A percentile compares a stretch with the other conserved stretches of the same genome.
Conservation (phyloP, 30 jellyfish, hydroid and myxozoan species). For the Cassiopea andromeda region DNA sequence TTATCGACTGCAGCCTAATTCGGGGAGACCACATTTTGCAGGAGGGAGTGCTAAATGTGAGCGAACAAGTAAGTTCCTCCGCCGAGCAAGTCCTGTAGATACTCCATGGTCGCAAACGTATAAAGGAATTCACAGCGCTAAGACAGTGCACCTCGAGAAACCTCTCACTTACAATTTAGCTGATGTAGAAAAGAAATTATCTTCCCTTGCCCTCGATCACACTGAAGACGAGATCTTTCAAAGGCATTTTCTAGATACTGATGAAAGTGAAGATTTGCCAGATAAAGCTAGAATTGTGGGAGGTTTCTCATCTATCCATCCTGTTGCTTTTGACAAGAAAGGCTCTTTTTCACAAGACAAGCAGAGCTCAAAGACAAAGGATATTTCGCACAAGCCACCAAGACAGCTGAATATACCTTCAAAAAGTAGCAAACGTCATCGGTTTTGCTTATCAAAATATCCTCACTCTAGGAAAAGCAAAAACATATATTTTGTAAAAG, state of each 20-base stretch:
- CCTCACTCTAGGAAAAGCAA: slow-evolving; percentile 48
- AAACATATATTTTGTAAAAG: slow-evolving; percentile 15
- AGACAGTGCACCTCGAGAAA: slow-evolving; percentile 6
- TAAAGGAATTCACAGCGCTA: slow-evolving; percentile 1
- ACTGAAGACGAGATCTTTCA: slow-evolving; percentile 54
- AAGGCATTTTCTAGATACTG: slow-evolving; percentile 40
- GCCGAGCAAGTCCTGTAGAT: slow-evolving; percentile 30
- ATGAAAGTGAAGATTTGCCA: neutral
- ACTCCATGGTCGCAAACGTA: slow-evolving; percentile 42
- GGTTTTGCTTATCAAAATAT: slow-evolving; percentile 58
- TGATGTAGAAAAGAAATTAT: slow-evolving; percentile 56
- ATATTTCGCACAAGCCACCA: slow-evolving; percentile 5
- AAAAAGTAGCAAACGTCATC: slow-evolving; percentile 57
- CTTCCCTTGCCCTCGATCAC: slow-evolving; percentile 48
- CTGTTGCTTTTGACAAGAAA: slow-evolving; percentile 7
- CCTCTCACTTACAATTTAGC: slow-evolving; percentile 17
- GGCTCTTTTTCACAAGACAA: neutral
- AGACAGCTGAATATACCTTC: slow-evolving; percentile 34
- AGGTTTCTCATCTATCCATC: neutral
- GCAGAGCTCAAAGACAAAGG: neutral
- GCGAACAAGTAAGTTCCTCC: slow-evolving; percentile 6
- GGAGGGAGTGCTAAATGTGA: slow-evolving; percentile 15
- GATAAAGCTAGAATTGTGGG: neutral
- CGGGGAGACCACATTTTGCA: neutral
- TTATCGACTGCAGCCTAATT: neutral